Evolutionary conservation across 2,888 invertebrate species (phyloP), one percentile per base, ranked within the genome.

Genomic region (Agonopterix arenella): DNA sequence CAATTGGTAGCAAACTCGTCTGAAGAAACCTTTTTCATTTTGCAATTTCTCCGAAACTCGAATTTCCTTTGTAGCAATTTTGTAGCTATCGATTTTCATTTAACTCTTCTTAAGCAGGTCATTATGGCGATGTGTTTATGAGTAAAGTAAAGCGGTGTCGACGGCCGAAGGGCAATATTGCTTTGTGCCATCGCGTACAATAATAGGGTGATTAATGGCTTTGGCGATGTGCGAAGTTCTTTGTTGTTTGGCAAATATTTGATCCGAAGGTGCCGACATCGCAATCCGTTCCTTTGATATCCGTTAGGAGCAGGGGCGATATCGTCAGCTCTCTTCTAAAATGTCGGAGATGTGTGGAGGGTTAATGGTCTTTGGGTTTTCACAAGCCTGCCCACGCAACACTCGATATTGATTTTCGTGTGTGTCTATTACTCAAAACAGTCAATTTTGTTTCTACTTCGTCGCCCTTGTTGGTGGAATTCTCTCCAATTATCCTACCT

Each of bases 181-280:
- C 78, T 80, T 81, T 82, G 79, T 80, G 75, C 75, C 72, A 70
- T 73, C 68, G 66, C 72, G 68, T 73, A 78, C 80, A 85, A 84
- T 84, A 83, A 80, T 77, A 71, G 77, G 62, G 78, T 88, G 85
- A 88, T 88, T 85, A 86, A 88, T 88, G 84, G 76, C 73, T 72
- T 70, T 68, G 68, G 68, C 81, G 78, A 80, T 83, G 80, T 76
- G 77, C 73, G 71, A 63, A 66, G 74, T 78, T 82, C 83, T 84
- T 86, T 86, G 84, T 84, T 82, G 81, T 75, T 77, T 65, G 63
- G 73, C 83, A 84, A 86, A 88, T 85, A 84, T 88, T 82, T 80
- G 80, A 80, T 79, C 76, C 70, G 61, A 13, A 46, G 51, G 64
- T 64, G 69, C 62, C 73, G 73, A 68, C 73, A 66, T 67, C 71